A percentile compares a stretch with the other conserved stretches of the same genome.
Conservation (phyloP, 2,888 invertebrate species). For the Galerucella calmariensis region DNA sequence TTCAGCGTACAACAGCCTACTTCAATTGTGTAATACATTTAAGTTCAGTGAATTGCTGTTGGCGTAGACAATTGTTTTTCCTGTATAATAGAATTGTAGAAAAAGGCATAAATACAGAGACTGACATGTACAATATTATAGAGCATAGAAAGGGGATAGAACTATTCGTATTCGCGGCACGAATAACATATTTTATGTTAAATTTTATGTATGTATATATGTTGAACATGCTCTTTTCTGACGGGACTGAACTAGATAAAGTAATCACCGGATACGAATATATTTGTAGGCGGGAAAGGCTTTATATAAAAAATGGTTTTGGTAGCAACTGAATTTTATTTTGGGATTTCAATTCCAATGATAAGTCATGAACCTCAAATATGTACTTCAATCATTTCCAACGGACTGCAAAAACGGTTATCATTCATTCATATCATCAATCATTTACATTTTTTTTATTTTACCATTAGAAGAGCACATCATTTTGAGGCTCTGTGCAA, state of each 20-base stretch:
- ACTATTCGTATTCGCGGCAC: conserved; percentile 8
- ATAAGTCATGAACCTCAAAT: too few species aligned
- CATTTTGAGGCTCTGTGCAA: too few species aligned
- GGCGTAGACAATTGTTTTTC: neutral
- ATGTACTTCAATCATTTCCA: too few species aligned
- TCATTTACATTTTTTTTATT: too few species aligned
- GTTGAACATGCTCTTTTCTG: conserved; percentile 11
- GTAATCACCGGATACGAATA: conserved; percentile 10
- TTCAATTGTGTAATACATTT: neutral
- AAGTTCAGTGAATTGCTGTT: neutral
- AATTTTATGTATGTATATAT: conserved; percentile 18
- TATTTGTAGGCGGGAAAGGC: neutral
- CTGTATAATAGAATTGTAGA: neutral
- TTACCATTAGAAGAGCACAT: too few species aligned
- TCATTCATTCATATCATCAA: too few species aligned
- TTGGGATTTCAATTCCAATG: neutral
- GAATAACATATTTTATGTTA: conserved; percentile 12
- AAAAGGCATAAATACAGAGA: neutral
- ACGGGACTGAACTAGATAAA: conserved; percentile 14
- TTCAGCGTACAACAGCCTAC: neutral
- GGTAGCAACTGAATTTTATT: neutral
- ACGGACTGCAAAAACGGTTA: too few species aligned
- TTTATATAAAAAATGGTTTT: neutral
- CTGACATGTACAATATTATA: neutral
- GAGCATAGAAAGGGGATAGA: neutral